Evolutionary conservation across 1,140 invertebrate genomes (phyloP), one percentile per base, ranked within the genome.

Genomic region (Ylistrum balloti): DNA sequence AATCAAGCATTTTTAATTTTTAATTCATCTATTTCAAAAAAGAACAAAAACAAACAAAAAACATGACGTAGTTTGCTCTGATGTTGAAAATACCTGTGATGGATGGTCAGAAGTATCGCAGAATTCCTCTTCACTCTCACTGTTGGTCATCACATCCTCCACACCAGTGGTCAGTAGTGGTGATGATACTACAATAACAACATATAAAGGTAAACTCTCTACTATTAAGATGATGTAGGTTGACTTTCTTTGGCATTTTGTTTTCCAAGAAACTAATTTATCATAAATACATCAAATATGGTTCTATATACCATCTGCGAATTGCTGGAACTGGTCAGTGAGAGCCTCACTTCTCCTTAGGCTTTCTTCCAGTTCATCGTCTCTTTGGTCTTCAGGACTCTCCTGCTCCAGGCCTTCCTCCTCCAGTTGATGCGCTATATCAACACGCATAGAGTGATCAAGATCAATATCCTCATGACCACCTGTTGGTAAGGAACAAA

Each of bases 91-190:
- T 92, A 93, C 92, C 86, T 92, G 92, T 86, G 92, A 88, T 20
- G 93, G 93, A 90, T 95, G 92, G 56, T 96, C 96, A 10, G 95
- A 94, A 3, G 96, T 96, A 91, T 96, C 96, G 92, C 96, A 95
- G 92, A 96, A 96, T 92, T 96, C 96, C 32, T 96, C 96, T 34
- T 96, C 96, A 94, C 96, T 96, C 33, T 96, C 96, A 89, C 92
- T 93, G 28, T 56, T 45, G 33, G 34, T n/a, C 0, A 38, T 0
- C 34, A 22, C 35, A 33, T 35, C 88, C 11, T 56, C 33, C 1
- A 45, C 41, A 22, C 88, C 87, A 41, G 86, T 88, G 9, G 74
- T 45, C 56, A 74, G 22, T 28, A 28, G 56, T 28, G 22, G 56
- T 74, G 56, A 74, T 74, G n/a, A 74, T n/a, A 7, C 56, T 74